Conservation (phyloP, 1,140 invertebrate species). For the Melitaea cinxia region DNA sequence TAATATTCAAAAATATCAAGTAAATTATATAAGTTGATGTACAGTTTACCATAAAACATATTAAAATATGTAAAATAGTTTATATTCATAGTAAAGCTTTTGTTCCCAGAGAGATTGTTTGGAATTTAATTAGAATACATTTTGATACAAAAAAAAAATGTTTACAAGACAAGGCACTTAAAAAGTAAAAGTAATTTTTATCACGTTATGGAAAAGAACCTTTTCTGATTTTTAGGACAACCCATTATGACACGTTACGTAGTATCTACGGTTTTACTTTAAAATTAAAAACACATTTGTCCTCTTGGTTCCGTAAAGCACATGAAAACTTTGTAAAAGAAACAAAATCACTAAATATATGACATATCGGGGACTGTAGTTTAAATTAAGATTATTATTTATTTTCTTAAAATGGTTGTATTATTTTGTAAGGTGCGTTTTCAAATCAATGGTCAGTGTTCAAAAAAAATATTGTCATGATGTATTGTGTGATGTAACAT, state of each 20-base stretch:
- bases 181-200: constrained; percentile 14
- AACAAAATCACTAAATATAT: too few species aligned
- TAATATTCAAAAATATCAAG: neutral
- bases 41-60: constrained; percentile 2
- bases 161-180: constrained; percentile 5
- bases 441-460: too few species aligned
- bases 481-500: too few species aligned
- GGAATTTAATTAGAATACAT: neutral
- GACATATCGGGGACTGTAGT: too few species aligned
- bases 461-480: too few species aligned
- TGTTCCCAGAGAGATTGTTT: constrained; percentile 1
- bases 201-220: constrained; percentile 12
- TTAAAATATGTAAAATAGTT: neutral
- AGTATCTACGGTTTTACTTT: neutral
- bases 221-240: constrained; percentile 9
- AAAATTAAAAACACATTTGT: neutral
- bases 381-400: too few species aligned
- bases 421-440: too few species aligned
- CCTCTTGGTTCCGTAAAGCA: neutral
- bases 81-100: constrained; percentile 8
- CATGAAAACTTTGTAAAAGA: too few species aligned
- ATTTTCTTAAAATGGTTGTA: too few species aligned
- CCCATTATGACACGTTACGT: constrained; percentile 22
- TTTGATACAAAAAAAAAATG: neutral
- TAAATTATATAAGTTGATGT: neutral